Evolutionary conservation across 2,888 invertebrate genomes (phyloP), one percentile per base, ranked within the genome.

Genomic region (Orgyia antiqua): DNA sequence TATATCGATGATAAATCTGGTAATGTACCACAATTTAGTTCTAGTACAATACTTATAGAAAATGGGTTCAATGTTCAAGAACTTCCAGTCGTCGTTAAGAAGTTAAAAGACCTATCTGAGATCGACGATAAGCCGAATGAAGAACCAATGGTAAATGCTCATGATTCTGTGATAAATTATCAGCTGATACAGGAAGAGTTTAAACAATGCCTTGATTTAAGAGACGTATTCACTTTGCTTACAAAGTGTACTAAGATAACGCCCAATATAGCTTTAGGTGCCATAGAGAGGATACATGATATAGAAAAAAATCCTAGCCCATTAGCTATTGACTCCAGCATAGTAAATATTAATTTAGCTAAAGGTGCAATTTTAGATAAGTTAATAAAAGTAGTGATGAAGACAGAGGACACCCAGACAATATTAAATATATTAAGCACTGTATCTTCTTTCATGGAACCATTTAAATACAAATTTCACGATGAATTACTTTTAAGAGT

Each of bases 21-120:
- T 20, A 61, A 54, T 43, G 63, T 58, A 45, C 64, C 68, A 28
- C 77, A 79, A 40, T 76, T 75, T 38, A 69, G 62, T 31, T 73
- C 64, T 29, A 82, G 76, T 42, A 88, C 88, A 6, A 88, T 92
- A 34, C 64, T 93, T 25, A 73, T 91, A 31, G 92, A 93, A 71
- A 90, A 91, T 60, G 92, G 91, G 3, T 70, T 82, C n/a, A 86
- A 88, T 31, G 90, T 93, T 11, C 89, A 90, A 50, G 93, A 93
- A 62, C 77, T 93, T 27, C 92, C 92, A 1, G 74, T 91, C 8
- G 87, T 92, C 29, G 88, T 93, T 13, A 82, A 88, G 32, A 88
- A 77, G 58, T 54, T 87, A 17, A 80, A 70, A 51, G 72, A 87
- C 44, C 49, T 88, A 17, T 53, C 68, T 4, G 69, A 71, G 15